A percentile compares a stretch with the other conserved stretches of the same genome.
phyloP scores from a whole-genome alignment of 2,113 vertebrate species.

The Charina bottae region DNA sequence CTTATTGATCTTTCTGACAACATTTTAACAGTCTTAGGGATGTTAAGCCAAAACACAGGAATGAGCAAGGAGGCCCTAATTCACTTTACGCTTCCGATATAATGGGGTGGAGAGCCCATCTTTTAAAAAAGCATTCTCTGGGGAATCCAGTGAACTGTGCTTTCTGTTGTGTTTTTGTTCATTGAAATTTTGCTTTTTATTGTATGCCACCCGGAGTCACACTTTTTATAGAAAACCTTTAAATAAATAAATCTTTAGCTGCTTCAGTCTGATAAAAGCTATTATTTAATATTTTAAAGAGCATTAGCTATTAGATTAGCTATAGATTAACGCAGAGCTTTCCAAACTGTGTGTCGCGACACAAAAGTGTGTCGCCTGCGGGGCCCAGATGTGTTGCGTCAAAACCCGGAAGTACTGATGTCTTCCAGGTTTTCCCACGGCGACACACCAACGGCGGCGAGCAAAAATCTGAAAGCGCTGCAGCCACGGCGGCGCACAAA shows the following conservation, averaged over 20 bases:
- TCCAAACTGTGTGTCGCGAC: too few relatives aligned
- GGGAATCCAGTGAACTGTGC: neutral
- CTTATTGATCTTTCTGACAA: neutral
- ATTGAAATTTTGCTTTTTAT: neutral
- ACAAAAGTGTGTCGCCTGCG: too few relatives aligned
- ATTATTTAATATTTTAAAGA: neutral
- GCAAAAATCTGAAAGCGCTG: too few relatives aligned
- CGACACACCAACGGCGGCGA: too few relatives aligned
- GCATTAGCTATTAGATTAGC: neutral
- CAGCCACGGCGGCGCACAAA: too few relatives aligned
- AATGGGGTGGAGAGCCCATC: neutral
- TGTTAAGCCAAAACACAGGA: too few relatives aligned
- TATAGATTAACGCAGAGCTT: neutral
- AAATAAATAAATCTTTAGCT: neutral
- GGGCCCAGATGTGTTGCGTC: too few relatives aligned
- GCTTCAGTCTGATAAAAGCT: neutral
- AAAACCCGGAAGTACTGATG: too few relatives aligned
- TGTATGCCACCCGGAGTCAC: neutral
- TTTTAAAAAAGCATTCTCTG: neutral
- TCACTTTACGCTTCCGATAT: neutral
- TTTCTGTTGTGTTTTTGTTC: neutral
- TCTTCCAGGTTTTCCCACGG: too few relatives aligned
- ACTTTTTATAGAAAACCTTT: neutral
- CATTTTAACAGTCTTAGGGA: neutral
- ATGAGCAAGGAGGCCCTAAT: neutral